A percentile compares a stretch with the other conserved stretches of the same genome.
phyloP scores from a whole-genome alignment of 2,888 invertebrate genomes.

The Loripinus fragilis region DNA sequence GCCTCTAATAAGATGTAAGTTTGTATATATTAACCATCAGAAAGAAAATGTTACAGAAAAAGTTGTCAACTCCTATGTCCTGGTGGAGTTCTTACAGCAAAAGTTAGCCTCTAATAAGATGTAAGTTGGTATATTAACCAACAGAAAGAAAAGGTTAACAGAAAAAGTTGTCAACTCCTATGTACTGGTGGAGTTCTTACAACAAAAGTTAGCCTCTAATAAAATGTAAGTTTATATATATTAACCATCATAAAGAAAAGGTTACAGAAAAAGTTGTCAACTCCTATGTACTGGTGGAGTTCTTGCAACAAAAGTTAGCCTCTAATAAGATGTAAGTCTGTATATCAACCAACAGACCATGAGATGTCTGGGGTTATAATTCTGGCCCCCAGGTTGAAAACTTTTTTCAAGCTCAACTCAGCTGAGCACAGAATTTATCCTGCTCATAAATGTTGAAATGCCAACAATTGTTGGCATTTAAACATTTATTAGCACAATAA shows the following conservation, averaged over 20 bases:
- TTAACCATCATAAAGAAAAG: slow-evolving; percentile 87
- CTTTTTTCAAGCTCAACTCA: no score
- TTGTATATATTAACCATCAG: slow-evolving; percentile 72
- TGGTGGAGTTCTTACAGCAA: slow-evolving; percentile 89
- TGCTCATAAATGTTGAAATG: no score
- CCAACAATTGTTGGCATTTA: no score
- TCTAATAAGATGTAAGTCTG: slow-evolving; percentile 56
- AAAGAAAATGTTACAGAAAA: slow-evolving; percentile 86
- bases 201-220: slow-evolving; percentile 86
- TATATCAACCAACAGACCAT: slow-evolving; percentile 79
- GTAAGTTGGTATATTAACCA: not conserved
- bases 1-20: slow-evolving; percentile 76
- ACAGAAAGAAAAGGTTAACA: slow-evolving; percentile 85
- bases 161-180: slow-evolving; percentile 85
- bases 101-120: slow-evolving; percentile 84
- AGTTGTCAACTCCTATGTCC: slow-evolving; percentile 84
- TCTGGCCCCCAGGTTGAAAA: no score
- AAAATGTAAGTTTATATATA: slow-evolving; percentile 20
- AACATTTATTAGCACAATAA: no score
- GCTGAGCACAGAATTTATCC: no score
- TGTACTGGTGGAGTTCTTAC: slow-evolving; percentile 89
- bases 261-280: slow-evolving; percentile 86
- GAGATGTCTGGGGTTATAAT: no score
- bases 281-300: slow-evolving; percentile 88
- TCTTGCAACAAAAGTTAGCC: slow-evolving; percentile 88